These are phyloP conservation scores for Prunella himalayana DNA, from an alignment of 2,113 vertebrate genomes.

Conservation along the genomic window DNA sequence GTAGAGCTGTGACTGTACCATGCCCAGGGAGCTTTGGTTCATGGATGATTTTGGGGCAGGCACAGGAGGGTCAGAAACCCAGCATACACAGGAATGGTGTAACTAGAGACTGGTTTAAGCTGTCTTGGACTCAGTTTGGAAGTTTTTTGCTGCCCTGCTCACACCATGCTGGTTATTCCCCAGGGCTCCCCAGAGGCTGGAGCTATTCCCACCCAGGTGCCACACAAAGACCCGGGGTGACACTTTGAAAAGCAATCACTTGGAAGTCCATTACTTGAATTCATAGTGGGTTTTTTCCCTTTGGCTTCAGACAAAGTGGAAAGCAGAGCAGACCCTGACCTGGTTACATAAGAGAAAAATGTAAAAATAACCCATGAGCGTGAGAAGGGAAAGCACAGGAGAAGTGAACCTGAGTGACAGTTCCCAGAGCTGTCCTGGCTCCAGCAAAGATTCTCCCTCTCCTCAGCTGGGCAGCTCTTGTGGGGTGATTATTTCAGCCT, in stretches of 20 bases:
- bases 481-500: neutral
- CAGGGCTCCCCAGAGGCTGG: neutral
- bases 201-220: neutral
- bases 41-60: neutral
- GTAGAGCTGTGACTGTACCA: accelerated
- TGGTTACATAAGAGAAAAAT: constrained; percentile 37
- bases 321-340: constrained; percentile 33
- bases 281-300: neutral
- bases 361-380: neutral
- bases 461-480: neutral
- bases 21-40: accelerated
- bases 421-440: neutral
- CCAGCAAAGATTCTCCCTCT: neutral
- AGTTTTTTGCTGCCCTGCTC: neutral
- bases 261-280: neutral
- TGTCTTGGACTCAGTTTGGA: neutral
- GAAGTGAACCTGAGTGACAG: neutral
- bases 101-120: neutral
- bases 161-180: neutral
- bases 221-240: neutral
- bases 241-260: neutral
- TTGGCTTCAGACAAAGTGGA: neutral
- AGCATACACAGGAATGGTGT: accelerated
- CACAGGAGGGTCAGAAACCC: neutral
- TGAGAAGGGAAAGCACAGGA: neutral